Base-by-base conservation (phyloP, 23 tunicate species). In the Halocynthia aurantium region DNA sequence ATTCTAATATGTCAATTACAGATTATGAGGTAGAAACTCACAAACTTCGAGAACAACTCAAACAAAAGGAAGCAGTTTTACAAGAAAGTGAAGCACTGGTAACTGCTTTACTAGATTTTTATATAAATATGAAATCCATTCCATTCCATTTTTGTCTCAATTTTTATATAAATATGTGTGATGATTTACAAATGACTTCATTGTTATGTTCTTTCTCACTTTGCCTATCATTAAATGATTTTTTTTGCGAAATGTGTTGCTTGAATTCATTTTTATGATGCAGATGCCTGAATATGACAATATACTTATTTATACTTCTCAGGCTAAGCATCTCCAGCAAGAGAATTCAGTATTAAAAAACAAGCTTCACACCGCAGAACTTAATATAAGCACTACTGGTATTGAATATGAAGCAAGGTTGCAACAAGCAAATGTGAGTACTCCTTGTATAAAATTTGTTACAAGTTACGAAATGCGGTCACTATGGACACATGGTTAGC, bases 11-110 rank as follows among this genome's bases (percentile, higher is more conserved):
- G 18, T 76, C 6, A 22, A 10, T 50, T 82, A 50, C 72, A 87
- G 93, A 87, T 77, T 77, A 67, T 82, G 86, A 82, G 77, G 93
- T 85, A 64, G 86, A 87, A 71, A 83, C 57, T 7, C 72, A 82
- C 55, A 69, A 73, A 71, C 77, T 87, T 56, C 52, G 53, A 70
- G 55, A 53, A 20, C 78, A 77, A 53, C 69, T 82, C 11, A 77
- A 67, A 67, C 82, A 87, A 67, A 85, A 85, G 62, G 86, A 82
- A 83, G 76, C 87, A 67, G 31, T 15, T 15, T 68, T 76, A n/a
- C 58, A 69, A 10, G 75, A 83, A 67, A 58, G 77, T 8, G 73
- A 83, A 77, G 80, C 75, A 82, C 64, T 83, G 80, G 93, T 87
- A 57, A 5, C 18, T 13, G n/a, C 64, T 4, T 0, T 31, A 31